phyloP scores from a whole-genome alignment of 2,113 vertebrate species.

The Petrocephalus zakoni region DNA sequence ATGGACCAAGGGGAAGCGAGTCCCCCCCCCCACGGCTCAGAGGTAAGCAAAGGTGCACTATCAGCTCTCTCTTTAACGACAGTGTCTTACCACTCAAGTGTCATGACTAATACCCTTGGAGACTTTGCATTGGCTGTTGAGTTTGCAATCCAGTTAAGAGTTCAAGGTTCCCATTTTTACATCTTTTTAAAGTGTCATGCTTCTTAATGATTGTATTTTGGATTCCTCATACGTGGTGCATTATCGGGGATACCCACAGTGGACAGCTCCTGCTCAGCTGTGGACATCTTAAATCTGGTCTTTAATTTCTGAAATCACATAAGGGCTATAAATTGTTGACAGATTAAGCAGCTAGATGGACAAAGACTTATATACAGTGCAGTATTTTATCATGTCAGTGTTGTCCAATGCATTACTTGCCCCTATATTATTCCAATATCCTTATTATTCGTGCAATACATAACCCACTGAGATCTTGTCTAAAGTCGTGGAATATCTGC shows the following conservation, averaged over 20 bases:
- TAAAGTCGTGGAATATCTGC: neutral
- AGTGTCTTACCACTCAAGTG: neutral
- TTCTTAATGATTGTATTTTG: neutral
- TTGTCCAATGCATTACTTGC: neutral
- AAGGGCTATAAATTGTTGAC: neutral
- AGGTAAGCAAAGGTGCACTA: neutral
- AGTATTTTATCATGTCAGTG: neutral
- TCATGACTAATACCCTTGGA: neutral
- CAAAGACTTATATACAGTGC: conserved; percentile 1
- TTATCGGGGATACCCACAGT: neutral
- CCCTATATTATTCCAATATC: neutral
- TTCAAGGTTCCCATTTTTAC: neutral
- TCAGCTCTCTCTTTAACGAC: neutral
- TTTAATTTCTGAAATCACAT: neutral
- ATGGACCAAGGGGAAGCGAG: conserved; percentile 45
- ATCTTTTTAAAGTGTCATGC: neutral
- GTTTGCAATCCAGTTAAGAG: neutral
- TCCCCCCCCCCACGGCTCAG: neutral
- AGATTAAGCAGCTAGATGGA: conserved; percentile 1
- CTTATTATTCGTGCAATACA: neutral
- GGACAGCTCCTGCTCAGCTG: neutral
- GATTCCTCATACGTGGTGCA: neutral
- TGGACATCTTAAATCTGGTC: neutral
- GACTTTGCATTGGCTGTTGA: neutral
- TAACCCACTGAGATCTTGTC: neutral